Evolutionary conservation across 2,113 vertebrate species (phyloP), one percentile per base, ranked within the genome.

Genomic region (Symphodus melops): DNA sequence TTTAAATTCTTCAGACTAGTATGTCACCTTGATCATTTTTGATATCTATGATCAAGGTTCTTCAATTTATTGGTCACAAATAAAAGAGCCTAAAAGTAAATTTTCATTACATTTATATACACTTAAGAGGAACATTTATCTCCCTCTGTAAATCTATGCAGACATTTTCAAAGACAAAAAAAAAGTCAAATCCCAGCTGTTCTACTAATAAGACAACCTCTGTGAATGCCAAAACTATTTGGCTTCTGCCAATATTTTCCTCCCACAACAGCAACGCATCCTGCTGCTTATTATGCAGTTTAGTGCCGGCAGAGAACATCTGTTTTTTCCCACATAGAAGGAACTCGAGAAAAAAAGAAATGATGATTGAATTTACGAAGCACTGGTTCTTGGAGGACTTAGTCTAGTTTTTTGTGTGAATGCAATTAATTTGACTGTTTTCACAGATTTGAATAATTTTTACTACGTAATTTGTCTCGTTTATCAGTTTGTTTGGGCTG

Each of bases 221-320:
- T 19, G 4, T 33, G 13, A 53, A 11, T 58, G 33, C 23, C 46
- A 74, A 70, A 33, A 73, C 59, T 17, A 84, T 46, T 52, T 41
- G 42, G 14, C 16, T n/a, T 37, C 54, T 4, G 25, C 63, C 61
- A 71, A 67, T 79, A 58, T 55, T 72, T 68, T 63, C 20, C 23
- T 68, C 60, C 23, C 25, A 41, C 23, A 25, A 54, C 54, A 46
- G 17, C 44, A 46, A 14, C 5, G 16, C 33, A 56, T 39, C 17
- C 12, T 54, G 14, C 51, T 25, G 25, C 3, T 54, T 69, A 59
- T 60, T 63, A 62, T 36, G 28, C 55, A 41, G 48, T 37, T 71
- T 14, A 52, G 44, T 19, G 36, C 1, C 44, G 51, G 37, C 39
- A 41, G 25, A 70, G 13, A 36, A 10, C 51, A 70, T 60, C 20